Evolutionary conservation across 2,888 invertebrate genomes (phyloP).

Genomic region (Calliphora vomitoria): DNA sequence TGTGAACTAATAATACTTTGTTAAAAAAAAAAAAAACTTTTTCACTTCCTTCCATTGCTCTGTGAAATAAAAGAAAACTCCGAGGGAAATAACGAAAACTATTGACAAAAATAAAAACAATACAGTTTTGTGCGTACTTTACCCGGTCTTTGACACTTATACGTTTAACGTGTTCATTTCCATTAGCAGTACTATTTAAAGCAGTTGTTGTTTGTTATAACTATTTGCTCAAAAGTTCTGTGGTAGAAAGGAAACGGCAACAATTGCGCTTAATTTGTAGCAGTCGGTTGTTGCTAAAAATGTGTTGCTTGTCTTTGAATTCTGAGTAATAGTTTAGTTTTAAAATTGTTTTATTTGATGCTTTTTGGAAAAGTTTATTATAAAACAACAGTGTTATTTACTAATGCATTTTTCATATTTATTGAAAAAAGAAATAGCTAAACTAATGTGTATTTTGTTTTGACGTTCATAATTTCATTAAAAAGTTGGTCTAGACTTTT

Average conservation of each 20-base stretch:
- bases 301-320: constrained; percentile 31
- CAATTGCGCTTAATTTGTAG: constrained; percentile 66
- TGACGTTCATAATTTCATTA: constrained; percentile 54
- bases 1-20: constrained; percentile 6
- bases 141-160: constrained; percentile 6
- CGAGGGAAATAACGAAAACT: neutral
- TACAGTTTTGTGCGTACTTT: constrained; percentile 62
- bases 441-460: constrained; percentile 35
- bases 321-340: constrained; percentile 10
- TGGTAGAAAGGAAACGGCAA: constrained; percentile 50
- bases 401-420: constrained; percentile 52
- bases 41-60: neutral
- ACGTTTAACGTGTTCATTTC: constrained; percentile 30
- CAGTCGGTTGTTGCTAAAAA: constrained; percentile 37
- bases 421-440: neutral
- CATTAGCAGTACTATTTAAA: constrained; percentile 2
- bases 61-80: neutral
- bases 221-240: constrained; percentile 7
- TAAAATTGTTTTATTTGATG: constrained; percentile 14
- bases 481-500: constrained; percentile 71
- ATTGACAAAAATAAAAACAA: constrained; percentile 29
- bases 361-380: neutral
- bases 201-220: neutral
- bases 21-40: constrained; percentile 35
- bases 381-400: constrained; percentile 1